These are phyloP conservation scores for Isurus oxyrinchus DNA, from an alignment of 2,113 vertebrate species.

Conservation along the genomic window DNA sequence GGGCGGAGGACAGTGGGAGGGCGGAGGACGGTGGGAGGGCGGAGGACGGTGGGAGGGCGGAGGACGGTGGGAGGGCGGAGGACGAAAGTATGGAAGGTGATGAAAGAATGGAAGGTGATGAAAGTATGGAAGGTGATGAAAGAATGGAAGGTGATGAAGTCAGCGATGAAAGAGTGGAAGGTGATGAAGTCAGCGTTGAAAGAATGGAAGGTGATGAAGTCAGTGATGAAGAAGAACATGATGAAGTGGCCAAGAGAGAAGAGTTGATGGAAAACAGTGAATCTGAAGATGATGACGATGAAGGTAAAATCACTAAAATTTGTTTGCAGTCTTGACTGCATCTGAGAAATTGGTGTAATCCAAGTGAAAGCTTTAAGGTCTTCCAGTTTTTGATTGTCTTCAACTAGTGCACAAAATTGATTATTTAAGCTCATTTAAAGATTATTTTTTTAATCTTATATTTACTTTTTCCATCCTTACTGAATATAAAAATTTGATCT, in stretches of 20 bases:
- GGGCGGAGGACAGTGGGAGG: no score
- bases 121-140: background rate
- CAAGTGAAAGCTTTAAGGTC: background rate
- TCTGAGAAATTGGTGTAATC: background rate
- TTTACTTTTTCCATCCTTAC: background rate
- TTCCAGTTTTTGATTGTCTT: background rate
- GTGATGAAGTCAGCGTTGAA: background rate
- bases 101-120: no score
- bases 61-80: background rate
- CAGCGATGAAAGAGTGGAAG: background rate
- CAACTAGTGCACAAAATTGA: background rate
- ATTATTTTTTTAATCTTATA: background rate
- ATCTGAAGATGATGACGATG: conserved; percentile 14
- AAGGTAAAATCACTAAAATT: conserved; percentile 41
- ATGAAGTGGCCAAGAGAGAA: background rate
- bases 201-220: background rate
- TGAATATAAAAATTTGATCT: background rate
- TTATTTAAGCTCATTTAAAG: background rate
- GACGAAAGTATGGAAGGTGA: background rate
- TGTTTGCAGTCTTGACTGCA: background rate
- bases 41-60: no score
- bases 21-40: no score
- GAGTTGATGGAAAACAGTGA: conserved; percentile 35
- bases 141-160: background rate
- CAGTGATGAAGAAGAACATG: background rate